These are phyloP conservation scores for Eremophila alpestris DNA, from an alignment of 2,797 vertebrate genomes.

Conservation along the genomic window DNA sequence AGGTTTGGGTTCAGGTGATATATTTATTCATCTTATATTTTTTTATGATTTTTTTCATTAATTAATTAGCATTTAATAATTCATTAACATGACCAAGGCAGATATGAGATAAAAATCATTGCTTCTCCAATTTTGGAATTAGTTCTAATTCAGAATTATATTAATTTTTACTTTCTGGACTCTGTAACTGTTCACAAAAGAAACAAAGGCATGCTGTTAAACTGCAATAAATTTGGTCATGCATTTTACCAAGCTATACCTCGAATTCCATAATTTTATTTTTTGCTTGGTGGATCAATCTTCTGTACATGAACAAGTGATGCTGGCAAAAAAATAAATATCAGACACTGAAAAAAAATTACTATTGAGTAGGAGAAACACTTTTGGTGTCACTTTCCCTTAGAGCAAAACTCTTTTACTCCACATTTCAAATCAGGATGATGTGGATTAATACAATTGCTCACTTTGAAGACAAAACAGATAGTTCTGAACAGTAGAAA, in stretches of 20 bases:
- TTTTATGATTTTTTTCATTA: not conserved
- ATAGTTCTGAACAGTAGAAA: not conserved
- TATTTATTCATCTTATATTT: not conserved
- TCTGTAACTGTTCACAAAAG: not conserved
- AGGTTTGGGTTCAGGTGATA: not conserved
- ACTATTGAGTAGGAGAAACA: not conserved
- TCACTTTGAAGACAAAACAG: not conserved
- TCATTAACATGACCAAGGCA: not conserved
- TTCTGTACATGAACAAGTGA: not conserved
- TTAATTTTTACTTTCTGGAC: not conserved
- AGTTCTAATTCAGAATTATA: not conserved
- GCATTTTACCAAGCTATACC: not conserved
- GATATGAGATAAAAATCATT: not conserved
- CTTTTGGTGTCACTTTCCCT: not conserved
- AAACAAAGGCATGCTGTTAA: not conserved
- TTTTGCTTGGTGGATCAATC: not conserved
- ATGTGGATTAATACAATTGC: not conserved
- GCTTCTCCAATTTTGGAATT: not conserved
- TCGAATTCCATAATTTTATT: not conserved
- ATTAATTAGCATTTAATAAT: not conserved
- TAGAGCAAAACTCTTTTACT: not conserved
- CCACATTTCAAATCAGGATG: not conserved
- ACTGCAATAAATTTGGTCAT: rapidly evolving
- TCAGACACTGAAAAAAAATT: not conserved
- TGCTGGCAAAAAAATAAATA: not conserved